Conservation (phyloP, 35 echinoderm and acorn worm species). For the Eucidaris tribuloides region DNA sequence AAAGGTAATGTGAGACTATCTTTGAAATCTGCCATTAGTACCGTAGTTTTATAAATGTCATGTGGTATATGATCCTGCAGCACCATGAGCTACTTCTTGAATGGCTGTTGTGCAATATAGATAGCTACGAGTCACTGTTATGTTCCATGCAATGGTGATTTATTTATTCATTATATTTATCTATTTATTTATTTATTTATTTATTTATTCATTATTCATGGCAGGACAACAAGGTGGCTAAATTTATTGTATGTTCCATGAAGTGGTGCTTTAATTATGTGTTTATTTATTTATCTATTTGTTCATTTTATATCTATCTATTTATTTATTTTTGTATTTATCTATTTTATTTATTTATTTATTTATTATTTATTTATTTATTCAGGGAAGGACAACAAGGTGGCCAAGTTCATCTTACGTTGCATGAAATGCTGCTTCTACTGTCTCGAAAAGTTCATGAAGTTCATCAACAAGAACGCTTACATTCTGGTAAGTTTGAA, state of each 20-base stretch:
- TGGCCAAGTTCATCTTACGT: constrained; percentile 66
- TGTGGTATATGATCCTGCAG: too few relatives aligned
- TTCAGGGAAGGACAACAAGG: constrained; percentile 72
- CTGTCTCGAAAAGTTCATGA: constrained; percentile 97
- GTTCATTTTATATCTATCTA: too few relatives aligned
- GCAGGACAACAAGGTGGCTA: too few relatives aligned
- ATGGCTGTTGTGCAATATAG: not conserved
- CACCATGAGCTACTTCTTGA: too few relatives aligned
- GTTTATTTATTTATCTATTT: not conserved
- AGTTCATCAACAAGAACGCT: constrained; percentile 98
- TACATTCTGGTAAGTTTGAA: constrained; percentile 87
- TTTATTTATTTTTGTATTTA: too few relatives aligned
- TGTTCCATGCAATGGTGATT: not conserved
- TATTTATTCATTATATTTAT: not conserved
- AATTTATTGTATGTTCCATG: not conserved
- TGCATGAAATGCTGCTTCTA: constrained; percentile 94
- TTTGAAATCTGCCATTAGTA: too few relatives aligned
- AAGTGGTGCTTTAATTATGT: not conserved
- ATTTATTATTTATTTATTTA: not conserved
- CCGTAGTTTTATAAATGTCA: too few relatives aligned
- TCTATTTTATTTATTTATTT: not conserved
- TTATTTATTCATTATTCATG: not conserved
- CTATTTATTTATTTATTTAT: constrained; percentile 4
- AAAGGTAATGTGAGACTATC: constrained; percentile 45
- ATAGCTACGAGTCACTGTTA: not conserved